Conservation (phyloP, 2,797 vertebrate species). For the Megalops cyprinoides region DNA sequence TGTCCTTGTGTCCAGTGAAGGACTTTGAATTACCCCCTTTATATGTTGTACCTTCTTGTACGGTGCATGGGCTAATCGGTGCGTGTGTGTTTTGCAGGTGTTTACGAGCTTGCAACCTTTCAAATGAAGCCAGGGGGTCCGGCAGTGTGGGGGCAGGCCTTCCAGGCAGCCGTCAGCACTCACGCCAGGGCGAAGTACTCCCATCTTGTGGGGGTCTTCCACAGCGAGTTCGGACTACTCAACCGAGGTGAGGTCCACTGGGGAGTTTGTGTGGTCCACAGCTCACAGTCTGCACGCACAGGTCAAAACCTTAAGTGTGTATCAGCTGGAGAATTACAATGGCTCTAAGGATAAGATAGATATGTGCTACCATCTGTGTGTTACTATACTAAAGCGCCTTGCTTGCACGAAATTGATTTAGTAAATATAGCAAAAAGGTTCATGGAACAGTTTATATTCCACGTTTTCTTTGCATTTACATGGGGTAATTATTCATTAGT, state of each 20-base stretch:
- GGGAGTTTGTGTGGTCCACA: not conserved
- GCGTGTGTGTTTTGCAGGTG: constrained; percentile 68
- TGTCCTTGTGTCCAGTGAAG: not conserved
- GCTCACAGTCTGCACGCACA: not conserved
- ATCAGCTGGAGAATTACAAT: not conserved
- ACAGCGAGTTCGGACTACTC: constrained; percentile 82
- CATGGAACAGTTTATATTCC: not conserved
- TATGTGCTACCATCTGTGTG: not conserved
- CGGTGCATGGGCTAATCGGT: not conserved
- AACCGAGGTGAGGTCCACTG: constrained; percentile 77
- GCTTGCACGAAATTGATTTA: not conserved
- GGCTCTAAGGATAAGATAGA: not conserved
- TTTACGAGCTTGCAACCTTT: constrained; percentile 86
- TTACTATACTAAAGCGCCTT: not conserved
- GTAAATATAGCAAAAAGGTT: not conserved
- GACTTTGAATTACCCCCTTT: not conserved
- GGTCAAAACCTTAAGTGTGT: not conserved
- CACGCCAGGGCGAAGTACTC: constrained; percentile 80
- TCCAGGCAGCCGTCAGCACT: constrained; percentile 73
- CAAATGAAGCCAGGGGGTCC: constrained; percentile 90
- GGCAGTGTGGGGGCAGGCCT: constrained; percentile 80
- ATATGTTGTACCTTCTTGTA: not conserved
- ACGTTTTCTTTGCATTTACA: too few relatives aligned
- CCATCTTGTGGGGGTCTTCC: constrained; percentile 83
- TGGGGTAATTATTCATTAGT: too few relatives aligned